phyloP scores from a whole-genome alignment of 2,797 vertebrate species.

The Arremon aurantiirostris region DNA sequence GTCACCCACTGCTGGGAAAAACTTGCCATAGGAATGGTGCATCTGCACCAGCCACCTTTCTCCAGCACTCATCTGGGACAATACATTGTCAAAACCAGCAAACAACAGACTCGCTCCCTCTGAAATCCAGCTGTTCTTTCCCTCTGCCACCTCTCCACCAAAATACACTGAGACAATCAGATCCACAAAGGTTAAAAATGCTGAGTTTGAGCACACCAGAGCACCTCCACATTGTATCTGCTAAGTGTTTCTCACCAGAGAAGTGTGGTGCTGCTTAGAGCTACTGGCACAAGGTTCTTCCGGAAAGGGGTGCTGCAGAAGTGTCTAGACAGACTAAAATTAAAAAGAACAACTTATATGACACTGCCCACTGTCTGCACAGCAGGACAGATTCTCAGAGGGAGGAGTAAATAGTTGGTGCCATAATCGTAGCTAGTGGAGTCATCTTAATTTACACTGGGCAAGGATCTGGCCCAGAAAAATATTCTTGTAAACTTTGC shows the following conservation, averaged over 20 bases:
- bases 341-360: slow-evolving; percentile 36
- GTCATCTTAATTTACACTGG: slow-evolving; percentile 8
- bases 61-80: not conserved
- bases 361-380: slow-evolving; percentile 48
- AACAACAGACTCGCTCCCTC: fast-evolving
- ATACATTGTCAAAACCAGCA: not conserved
- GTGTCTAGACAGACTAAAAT: slow-evolving; percentile 59
- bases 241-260: not conserved
- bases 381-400: slow-evolving; percentile 10
- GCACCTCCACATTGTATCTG: not conserved
- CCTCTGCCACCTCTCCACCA: not conserved
- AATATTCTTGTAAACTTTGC: slow-evolving; percentile 22
- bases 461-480: slow-evolving; percentile 41
- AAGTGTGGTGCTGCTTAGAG: not conserved
- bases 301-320: slow-evolving; percentile 23
- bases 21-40: not conserved
- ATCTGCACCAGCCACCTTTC: not conserved
- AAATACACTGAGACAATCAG: not conserved
- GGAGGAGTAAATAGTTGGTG: not conserved
- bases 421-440: not conserved
- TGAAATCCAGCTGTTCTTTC: not conserved
- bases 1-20: not conserved
- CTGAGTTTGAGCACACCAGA: not conserved
- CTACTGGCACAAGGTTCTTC: not conserved
- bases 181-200: not conserved